Evolutionary conservation across 2,113 vertebrate species (phyloP), one percentile per base, ranked within the genome.

Genomic region (Esox niger): DNA sequence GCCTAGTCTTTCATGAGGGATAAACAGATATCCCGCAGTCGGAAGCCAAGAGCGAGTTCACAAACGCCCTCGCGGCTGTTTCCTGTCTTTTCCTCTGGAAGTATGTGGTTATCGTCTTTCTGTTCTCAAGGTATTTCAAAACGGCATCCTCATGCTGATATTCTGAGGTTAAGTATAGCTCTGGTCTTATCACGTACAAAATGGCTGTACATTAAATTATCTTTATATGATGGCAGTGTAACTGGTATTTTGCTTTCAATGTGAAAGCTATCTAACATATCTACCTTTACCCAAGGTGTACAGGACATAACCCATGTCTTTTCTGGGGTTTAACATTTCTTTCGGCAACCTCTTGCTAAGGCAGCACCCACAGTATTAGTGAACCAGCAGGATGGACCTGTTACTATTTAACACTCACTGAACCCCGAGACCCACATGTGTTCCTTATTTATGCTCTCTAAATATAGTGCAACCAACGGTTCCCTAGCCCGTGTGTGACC

Each of bases 1-100:
- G 21, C 32, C 56, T 66, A 33, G 59, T 58, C 13, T 73, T 76
- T 81, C 70, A 62, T 69, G 70, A 54, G 57, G 70, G 57, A 62
- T 78, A 75, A 71, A 79, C 73, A 79, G 66, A 80, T 63, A 76
- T 68, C 57, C 57, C 47, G 29, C 31, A 69, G 25, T 71, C 23
- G 32, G 73, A 76, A 62, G 56, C 47, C 33, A 17, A 35, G 70
- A 32, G 20, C 20, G 15, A 30, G 70, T 80, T 80, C 43, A 43
- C 38, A 62, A 3, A 65, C 25, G 66, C 27, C 25, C 13, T 29
- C 54, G 25, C 60, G n/a, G 46, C 46, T 32, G n/a, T 21, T 52
- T 52, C 47, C n/a, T n/a, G 7, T 52, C n/a, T 9, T 52, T 23
- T 5, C 47, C 47, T 23, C 38, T 17, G 38, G 38, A 43, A 43